A percentile compares a stretch with the other conserved stretches of the same genome.
Conservation (phyloP, 1,140 invertebrate genomes). For the Penaeus indicus region DNA sequence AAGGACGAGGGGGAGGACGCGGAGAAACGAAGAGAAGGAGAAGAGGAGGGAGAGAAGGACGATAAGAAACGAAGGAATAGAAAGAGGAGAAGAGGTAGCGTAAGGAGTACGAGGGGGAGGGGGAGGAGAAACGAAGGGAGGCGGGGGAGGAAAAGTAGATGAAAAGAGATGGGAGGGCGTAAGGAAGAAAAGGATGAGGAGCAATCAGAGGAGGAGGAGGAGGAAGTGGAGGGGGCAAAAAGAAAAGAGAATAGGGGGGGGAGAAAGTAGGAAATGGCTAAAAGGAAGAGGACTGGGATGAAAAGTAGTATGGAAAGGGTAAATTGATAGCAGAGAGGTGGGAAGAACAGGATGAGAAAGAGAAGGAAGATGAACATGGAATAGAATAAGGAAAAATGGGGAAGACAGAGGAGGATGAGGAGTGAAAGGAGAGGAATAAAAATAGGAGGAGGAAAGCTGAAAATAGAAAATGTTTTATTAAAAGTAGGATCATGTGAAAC, state of each 20-base stretch:
- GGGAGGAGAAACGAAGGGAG: not conserved
- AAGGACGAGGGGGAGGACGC: not conserved
- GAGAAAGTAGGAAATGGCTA: not conserved
- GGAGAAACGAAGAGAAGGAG: not conserved
- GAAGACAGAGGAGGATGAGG: not conserved
- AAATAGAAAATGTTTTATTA: too few relatives aligned
- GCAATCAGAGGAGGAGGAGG: too few relatives aligned
- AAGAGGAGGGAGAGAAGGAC: slow-evolving; percentile 10
- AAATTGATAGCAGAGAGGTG: not conserved
- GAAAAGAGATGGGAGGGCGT: not conserved
- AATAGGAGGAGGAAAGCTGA: too few relatives aligned
- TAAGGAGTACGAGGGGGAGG: not conserved
- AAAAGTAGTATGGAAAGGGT: too few relatives aligned
- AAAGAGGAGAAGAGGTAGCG: not conserved
- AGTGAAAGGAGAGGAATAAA: too few relatives aligned
- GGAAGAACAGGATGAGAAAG: not conserved
- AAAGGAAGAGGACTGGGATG: not conserved
- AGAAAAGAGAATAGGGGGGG: not conserved
- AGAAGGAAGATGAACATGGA: not conserved
- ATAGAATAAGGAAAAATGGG: not conserved
- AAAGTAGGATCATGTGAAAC: too few relatives aligned
- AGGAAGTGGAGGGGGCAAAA: not conserved
- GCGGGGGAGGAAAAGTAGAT: not conserved
- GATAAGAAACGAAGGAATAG: not conserved
- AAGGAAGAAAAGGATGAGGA: not conserved